These are phyloP conservation scores for Cerceris rybyensis DNA, from an alignment of 2,888 invertebrate species.

Conservation along the genomic window DNA sequence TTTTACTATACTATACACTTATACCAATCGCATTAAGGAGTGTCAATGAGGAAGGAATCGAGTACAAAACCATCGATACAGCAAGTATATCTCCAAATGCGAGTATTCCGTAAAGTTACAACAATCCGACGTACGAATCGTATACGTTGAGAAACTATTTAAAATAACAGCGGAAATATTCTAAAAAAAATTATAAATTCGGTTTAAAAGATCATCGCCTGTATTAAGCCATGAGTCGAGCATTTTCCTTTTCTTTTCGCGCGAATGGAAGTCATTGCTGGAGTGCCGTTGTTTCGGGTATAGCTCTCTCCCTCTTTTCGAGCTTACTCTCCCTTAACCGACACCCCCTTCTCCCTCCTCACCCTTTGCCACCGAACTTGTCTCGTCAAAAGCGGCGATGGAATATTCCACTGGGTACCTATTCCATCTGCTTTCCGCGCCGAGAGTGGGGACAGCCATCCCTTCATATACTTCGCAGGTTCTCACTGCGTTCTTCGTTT, in stretches of 20 bases:
- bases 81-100: no score
- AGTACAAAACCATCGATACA: no score
- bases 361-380: conserved; percentile 22
- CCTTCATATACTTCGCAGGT: conserved; percentile 39
- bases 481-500: conserved; percentile 1
- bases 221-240: no score
- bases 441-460: conserved; percentile 35
- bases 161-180: no score
- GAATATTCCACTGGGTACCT: conserved; percentile 71
- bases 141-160: no score
- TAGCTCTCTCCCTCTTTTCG: conserved; percentile 26
- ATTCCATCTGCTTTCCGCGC: conserved; percentile 66
- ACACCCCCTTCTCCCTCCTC: conserved; percentile 15
- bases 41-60: no score
- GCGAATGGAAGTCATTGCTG: conserved; percentile 15
- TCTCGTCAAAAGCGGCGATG: conserved; percentile 62
- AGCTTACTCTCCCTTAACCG: conserved; percentile 20
- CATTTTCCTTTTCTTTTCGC: conserved; percentile 11
- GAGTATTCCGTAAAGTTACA: no score
- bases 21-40: no score
- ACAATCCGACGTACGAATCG: no score
- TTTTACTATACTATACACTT: no score
- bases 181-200: no score
- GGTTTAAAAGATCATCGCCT: no score
- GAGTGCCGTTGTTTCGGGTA: conserved; percentile 13